Evolutionary conservation across 64 coral and sea anemone species (phyloP), one percentile per base, ranked within the genome.

Genomic region (Montipora efflorescens): DNA sequence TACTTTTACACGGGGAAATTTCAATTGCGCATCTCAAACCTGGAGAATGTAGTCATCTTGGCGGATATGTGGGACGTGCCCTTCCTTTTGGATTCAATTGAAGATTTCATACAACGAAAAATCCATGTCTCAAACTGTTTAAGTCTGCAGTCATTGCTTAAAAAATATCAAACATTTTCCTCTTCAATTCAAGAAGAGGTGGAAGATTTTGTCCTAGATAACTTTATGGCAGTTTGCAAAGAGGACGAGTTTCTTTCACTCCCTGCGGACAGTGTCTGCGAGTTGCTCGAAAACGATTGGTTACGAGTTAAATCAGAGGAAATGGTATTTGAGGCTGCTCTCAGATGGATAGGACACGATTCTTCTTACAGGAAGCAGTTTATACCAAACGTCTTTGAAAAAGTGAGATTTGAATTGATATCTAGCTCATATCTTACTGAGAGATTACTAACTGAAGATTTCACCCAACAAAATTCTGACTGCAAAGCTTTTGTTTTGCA

Each of bases 231-330:
- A 44, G 18, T 95, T 75, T 92, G 55, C 81, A 69, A 49, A 4
- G 81, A 92, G 66, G 48, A 89, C 7, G 90, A 95, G 80, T 87
- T 95, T 79, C 57, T 95, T 74, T 52, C 45, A 18, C 50, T 95
- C 20, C 23, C 83, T 2, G 88, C 45, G 7, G 83, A 92, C 51
- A 52, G 92, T 20, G 67, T 95, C n/a, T 43, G 48, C 18, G 81
- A 59, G 8, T 75, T 95, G 5, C 13, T 88, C 20, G 9, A n/a
- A 20, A 92, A 74, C 55, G 87, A 91, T 59, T 72, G 87, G 25
- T 47, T 95, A 7, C 88, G 90, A 14, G 90, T 95, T 3, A 95
- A 92, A 75, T 95, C 84, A 12, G 94, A 95, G 55, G 83, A 95
- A 23, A 66, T 77, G 18, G 78, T 95, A 5, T 92, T 91, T 84